A percentile compares a stretch with the other conserved stretches of the same genome.
Evolutionary conservation across 2,113 vertebrate species (phyloP).

Genomic region (Paratilapia polleni): DNA sequence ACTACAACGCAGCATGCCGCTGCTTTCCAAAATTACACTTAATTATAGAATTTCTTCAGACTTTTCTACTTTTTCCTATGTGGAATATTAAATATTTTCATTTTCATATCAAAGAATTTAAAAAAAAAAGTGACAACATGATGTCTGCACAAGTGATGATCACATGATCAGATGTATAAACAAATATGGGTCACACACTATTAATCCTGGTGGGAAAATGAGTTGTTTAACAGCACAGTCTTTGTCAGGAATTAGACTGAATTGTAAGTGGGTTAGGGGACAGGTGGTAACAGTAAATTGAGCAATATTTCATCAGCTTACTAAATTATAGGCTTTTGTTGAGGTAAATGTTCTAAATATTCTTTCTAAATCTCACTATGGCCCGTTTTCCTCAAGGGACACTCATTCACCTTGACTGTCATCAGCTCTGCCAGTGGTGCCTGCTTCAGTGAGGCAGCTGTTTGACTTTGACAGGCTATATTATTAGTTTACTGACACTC

Average conservation of each 20-base stretch:
- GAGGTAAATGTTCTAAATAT: not conserved
- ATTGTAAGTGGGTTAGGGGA: not conserved
- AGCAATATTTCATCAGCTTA: not conserved
- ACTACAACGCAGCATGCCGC: not conserved
- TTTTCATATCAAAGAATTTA: not conserved
- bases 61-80: not conserved
- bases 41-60: fast-evolving
- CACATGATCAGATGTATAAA: not conserved
- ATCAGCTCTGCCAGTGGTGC: not conserved
- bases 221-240: not conserved
- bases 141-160: not conserved
- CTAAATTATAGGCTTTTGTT: not conserved
- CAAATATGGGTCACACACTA: not conserved
- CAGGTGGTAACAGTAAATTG: not conserved
- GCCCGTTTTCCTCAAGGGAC: not conserved
- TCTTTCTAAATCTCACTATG: not conserved
- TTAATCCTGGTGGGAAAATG: not conserved
- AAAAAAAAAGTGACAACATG: not conserved
- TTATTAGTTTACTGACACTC: conserved; percentile 22
- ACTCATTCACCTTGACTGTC: not conserved
- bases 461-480: conserved; percentile 12
- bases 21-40: not conserved
- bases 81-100: not conserved
- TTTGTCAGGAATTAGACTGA: not conserved
- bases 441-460: not conserved